A percentile compares a stretch with the other conserved stretches of the same genome.
These are phyloP conservation scores for Tromatobia lineatoria DNA, from an alignment of 2,888 invertebrate genomes.

Conservation along the genomic window DNA sequence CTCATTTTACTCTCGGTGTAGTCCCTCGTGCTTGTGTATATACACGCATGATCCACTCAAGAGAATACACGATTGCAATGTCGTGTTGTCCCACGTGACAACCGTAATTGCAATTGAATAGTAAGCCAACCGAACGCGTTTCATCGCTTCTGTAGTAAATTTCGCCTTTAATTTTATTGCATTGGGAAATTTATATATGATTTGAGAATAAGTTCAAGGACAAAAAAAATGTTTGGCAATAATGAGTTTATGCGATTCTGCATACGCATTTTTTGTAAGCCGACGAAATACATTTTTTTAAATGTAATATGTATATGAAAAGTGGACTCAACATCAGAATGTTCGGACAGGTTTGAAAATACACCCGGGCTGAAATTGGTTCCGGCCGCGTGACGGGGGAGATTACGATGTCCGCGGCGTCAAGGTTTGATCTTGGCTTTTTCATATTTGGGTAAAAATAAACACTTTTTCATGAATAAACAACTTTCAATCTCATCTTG, in stretches of 20 bases:
- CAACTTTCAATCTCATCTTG: too few species aligned
- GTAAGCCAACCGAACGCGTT: background rate
- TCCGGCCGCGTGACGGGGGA: too few species aligned
- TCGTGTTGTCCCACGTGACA: background rate
- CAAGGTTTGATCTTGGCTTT: too few species aligned
- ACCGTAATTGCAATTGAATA: conserved; percentile 2
- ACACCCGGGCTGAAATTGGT: too few species aligned
- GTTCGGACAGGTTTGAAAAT: too few species aligned
- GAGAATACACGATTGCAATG: background rate
- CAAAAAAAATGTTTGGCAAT: background rate
- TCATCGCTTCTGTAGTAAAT: background rate
- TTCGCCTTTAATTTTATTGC: conserved; percentile 4
- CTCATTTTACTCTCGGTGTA: background rate
- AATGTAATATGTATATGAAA: too few species aligned
- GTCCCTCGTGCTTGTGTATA: background rate
- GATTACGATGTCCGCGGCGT: too few species aligned
- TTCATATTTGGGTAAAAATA: too few species aligned
- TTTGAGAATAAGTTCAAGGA: background rate
- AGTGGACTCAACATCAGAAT: too few species aligned
- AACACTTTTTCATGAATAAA: too few species aligned
- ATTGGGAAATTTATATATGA: background rate
- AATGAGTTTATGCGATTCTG: background rate
- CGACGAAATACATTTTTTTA: too few species aligned
- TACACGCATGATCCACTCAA: background rate
- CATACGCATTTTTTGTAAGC: too few species aligned